These are phyloP conservation scores for Drosophila lacertosa DNA, from an alignment of 1,140 invertebrate genomes.

Conservation along the genomic window DNA sequence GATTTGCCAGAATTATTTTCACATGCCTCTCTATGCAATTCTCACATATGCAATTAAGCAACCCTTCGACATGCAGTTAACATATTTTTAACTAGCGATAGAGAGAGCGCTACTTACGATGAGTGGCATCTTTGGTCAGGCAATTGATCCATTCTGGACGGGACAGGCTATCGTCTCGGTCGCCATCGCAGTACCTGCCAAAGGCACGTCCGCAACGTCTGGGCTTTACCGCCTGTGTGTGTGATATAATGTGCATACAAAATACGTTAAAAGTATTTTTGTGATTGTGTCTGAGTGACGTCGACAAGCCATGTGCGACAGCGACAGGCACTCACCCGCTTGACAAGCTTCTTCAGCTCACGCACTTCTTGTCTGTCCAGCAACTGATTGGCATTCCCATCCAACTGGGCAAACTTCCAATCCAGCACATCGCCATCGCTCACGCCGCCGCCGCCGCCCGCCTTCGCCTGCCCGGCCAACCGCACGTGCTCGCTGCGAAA, in stretches of 20 bases:
- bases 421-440: slow-evolving; percentile 87
- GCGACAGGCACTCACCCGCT: slow-evolving; percentile 86
- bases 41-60: background rate
- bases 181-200: slow-evolving; percentile 92
- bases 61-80: slow-evolving; percentile 6
- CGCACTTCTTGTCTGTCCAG: slow-evolving; percentile 92
- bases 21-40: slow-evolving; percentile 3
- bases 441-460: slow-evolving; percentile 3
- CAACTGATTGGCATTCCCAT: slow-evolving; percentile 89
- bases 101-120: slow-evolving; percentile 83
- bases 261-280: background rate
- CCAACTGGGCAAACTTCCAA: slow-evolving; percentile 95
- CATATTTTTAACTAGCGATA: background rate
- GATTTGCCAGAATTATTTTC: background rate
- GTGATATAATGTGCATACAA: slow-evolving; percentile 22
- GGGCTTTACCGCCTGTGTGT: slow-evolving; percentile 89
- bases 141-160: slow-evolving; percentile 93
- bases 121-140: slow-evolving; percentile 88
- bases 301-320: slow-evolving; percentile 21
- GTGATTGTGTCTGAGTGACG: background rate
- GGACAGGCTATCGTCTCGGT: slow-evolving; percentile 90
- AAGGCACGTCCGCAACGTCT: slow-evolving; percentile 95
- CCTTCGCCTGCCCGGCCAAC: slow-evolving; percentile 64
- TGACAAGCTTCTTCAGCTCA: slow-evolving; percentile 91
- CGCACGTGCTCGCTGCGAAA: slow-evolving; percentile 91